phyloP scores from a whole-genome alignment of 2,888 invertebrate genomes.

The Lasioglossum oenotherae region DNA sequence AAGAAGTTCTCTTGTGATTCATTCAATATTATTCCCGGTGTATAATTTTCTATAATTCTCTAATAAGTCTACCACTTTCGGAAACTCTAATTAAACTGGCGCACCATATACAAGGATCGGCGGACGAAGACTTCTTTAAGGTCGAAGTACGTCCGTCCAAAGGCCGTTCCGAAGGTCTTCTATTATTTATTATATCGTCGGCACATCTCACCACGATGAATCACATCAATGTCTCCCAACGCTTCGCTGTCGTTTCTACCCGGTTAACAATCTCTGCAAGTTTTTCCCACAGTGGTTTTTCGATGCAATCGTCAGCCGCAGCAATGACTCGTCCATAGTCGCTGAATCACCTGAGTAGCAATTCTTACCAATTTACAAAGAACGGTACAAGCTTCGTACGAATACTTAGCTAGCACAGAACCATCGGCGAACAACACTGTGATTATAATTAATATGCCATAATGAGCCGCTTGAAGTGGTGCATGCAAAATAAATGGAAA shows the following conservation, averaged over 20 bases:
- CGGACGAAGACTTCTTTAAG: constrained; percentile 39
- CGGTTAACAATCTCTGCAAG: constrained; percentile 32
- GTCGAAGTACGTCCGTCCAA: constrained; percentile 40
- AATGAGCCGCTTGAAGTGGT: constrained; percentile 1
- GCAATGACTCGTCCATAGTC: constrained; percentile 27
- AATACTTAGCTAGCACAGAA: not conserved
- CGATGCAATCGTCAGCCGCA: constrained; percentile 23
- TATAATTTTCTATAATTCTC: not conserved
- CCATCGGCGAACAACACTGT: not conserved
- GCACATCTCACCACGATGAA: constrained; percentile 33
- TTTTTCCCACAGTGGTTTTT: constrained; percentile 39
- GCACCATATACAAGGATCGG: not conserved
- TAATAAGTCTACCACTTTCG: not conserved
- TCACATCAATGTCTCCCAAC: constrained; percentile 31
- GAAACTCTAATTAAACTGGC: not conserved
- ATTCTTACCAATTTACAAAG: constrained; percentile 15
- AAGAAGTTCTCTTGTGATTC: not conserved
- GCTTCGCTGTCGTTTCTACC: constrained; percentile 17
- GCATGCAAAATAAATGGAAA: not conserved
- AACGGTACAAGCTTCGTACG: constrained; percentile 12
- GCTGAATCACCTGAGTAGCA: constrained; percentile 26
- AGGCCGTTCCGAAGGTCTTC: constrained; percentile 52
- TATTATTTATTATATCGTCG: constrained; percentile 31
- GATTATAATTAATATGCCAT: not conserved
- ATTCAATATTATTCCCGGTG: not conserved